These are phyloP conservation scores for Brachymystax lenok DNA, from an alignment of 2,797 vertebrate genomes.

Conservation along the genomic window DNA sequence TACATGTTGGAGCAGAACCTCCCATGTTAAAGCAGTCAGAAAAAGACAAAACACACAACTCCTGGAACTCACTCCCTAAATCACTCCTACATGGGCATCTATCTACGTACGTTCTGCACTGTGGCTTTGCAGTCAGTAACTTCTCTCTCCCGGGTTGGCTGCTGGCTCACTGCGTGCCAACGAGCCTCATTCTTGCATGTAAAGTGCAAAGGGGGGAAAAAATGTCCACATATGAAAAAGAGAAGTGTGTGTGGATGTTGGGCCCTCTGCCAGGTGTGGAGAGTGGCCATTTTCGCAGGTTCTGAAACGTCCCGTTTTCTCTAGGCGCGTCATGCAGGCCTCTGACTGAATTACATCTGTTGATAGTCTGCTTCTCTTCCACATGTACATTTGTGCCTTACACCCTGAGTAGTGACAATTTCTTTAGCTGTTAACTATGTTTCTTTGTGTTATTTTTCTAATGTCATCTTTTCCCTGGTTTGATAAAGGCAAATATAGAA, in stretches of 20 bases:
- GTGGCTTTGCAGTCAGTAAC: slow-evolving; percentile 81
- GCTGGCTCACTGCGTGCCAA: slow-evolving; percentile 82
- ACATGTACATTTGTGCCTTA: slow-evolving; percentile 99
- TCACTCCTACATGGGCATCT: slow-evolving; percentile 69
- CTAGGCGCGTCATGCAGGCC: slow-evolving; percentile 74
- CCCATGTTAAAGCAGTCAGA: slow-evolving; percentile 66
- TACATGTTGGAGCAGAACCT: slow-evolving; percentile 74
- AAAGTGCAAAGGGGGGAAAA: not conserved
- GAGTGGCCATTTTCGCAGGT: slow-evolving; percentile 21
- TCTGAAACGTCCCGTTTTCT: slow-evolving; percentile 45
- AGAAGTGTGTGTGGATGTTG: slow-evolving; percentile 15
- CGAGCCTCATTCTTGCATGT: slow-evolving; percentile 87
- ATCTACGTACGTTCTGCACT: slow-evolving; percentile 70
- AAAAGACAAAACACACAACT: slow-evolving; percentile 43
- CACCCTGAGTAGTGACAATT: slow-evolving; percentile 96
- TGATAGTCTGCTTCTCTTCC: slow-evolving; percentile 89
- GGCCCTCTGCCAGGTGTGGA: slow-evolving; percentile 19
- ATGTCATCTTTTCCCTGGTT: slow-evolving; percentile 75
- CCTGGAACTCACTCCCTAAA: slow-evolving; percentile 64
- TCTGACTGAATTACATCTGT: slow-evolving; percentile 71
- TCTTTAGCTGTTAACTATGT: slow-evolving; percentile 83
- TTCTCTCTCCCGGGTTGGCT: slow-evolving; percentile 82
- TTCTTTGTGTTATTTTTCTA: slow-evolving; percentile 75
- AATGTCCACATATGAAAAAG: not conserved
- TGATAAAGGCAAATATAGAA: slow-evolving; percentile 84